Conservation (phyloP, 2,113 vertebrate species). For the Struthidea cinerea region DNA sequence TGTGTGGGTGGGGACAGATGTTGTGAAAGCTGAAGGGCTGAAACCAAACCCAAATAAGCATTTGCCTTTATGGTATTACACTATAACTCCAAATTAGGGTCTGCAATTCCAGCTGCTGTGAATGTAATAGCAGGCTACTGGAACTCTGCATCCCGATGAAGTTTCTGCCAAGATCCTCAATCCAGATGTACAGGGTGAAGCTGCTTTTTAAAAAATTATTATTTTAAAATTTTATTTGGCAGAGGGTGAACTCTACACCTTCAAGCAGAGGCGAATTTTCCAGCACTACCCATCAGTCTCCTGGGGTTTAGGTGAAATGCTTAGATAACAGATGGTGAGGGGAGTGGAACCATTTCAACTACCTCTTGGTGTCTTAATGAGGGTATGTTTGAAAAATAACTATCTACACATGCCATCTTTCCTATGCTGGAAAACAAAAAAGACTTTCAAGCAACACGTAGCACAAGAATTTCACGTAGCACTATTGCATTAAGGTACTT, state of each 20-base stretch:
- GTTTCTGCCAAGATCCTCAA: background rate
- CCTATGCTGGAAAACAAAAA: background rate
- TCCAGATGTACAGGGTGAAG: background rate
- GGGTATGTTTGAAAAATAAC: background rate
- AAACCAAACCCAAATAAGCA: background rate
- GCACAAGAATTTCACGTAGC: constrained; percentile 1
- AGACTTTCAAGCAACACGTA: background rate
- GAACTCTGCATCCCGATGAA: background rate
- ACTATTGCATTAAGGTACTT: background rate
- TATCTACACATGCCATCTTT: background rate
- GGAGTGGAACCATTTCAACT: background rate
- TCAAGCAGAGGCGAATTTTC: background rate
- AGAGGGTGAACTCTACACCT: background rate
- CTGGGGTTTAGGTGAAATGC: background rate
- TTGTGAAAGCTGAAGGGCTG: constrained; percentile 20
- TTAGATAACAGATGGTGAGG: background rate
- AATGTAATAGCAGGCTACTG: background rate
- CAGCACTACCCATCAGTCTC: background rate
- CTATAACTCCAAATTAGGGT: background rate
- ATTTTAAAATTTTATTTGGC: background rate
- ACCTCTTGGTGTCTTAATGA: background rate
- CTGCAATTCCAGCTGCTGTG: constrained; percentile 4
- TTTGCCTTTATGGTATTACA: background rate
- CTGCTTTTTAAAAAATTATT: background rate
- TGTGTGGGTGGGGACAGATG: background rate